These are phyloP conservation scores for Prorops nasuta DNA, from an alignment of 1,140 invertebrate genomes.

Conservation along the genomic window DNA sequence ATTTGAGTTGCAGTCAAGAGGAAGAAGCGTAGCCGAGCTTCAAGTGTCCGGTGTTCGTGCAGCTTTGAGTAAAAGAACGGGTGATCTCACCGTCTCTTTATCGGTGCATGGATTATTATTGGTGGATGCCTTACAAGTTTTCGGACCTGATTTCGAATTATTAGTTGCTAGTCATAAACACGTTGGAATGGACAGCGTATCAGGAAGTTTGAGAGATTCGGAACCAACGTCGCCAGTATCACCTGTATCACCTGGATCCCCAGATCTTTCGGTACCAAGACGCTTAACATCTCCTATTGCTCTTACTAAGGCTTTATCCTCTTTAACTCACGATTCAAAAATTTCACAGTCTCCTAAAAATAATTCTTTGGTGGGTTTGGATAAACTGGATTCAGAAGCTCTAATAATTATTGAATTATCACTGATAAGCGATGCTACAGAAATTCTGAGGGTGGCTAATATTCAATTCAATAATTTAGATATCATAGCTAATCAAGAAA, in stretches of 20 bases:
- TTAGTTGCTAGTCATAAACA: constrained; percentile 92
- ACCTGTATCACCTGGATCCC: constrained; percentile 69
- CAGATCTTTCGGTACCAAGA: constrained; percentile 51
- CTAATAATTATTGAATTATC: constrained; percentile 82
- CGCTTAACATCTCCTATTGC: constrained; percentile 60
- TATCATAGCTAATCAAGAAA: constrained; percentile 95
- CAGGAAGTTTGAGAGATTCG: constrained; percentile 87
- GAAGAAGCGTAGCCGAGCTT: constrained; percentile 83
- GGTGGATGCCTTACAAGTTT: constrained; percentile 92
- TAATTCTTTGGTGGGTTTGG: constrained; percentile 38
- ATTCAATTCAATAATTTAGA: constrained; percentile 93
- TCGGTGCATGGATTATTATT: constrained; percentile 89
- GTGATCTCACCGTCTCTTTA: constrained; percentile 74
- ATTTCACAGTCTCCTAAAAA: constrained; percentile 38
- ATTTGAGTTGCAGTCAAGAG: constrained; percentile 80
- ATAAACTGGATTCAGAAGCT: constrained; percentile 72
- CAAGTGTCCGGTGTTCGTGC: constrained; percentile 86
- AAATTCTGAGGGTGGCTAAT: constrained; percentile 74
- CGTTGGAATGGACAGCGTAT: constrained; percentile 90
- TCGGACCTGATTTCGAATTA: constrained; percentile 92
- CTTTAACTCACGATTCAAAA: constrained; percentile 43
- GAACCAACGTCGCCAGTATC: constrained; percentile 84
- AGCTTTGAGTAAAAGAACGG: constrained; percentile 68
- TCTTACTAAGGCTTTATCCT: constrained; percentile 61
- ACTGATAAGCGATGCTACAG: constrained; percentile 64